Evolutionary conservation across 2,888 invertebrate genomes (phyloP).

Genomic region (Apodemia mormo): DNA sequence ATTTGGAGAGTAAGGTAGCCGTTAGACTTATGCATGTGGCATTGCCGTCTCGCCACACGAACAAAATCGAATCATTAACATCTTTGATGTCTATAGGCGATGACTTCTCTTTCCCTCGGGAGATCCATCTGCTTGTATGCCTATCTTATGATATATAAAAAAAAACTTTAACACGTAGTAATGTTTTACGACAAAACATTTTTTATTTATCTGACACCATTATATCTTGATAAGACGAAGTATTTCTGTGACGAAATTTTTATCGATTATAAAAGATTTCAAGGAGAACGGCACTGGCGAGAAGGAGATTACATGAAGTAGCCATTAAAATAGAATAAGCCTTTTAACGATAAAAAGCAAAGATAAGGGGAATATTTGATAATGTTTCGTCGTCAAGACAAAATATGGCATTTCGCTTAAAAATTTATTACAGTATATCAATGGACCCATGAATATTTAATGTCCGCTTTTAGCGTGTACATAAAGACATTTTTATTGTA

Average conservation of each 20-base stretch:
- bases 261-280: constrained; percentile 13
- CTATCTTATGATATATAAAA: too few species aligned
- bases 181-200: neutral
- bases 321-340: constrained; percentile 25
- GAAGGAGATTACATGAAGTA: constrained; percentile 13
- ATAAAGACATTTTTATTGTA: neutral
- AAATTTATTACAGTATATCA: neutral
- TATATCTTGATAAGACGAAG: constrained; percentile 15
- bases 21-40: too few species aligned
- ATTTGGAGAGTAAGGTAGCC: too few species aligned
- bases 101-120: too few species aligned
- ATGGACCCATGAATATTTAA: constrained; percentile 2
- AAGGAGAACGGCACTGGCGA: constrained; percentile 9
- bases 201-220: constrained; percentile 4
- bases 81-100: too few species aligned
- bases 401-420: neutral
- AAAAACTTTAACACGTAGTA: neutral
- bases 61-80: too few species aligned
- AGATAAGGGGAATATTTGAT: constrained; percentile 21
- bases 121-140: too few species aligned
- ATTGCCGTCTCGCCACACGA: too few species aligned
- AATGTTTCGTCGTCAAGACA: neutral
- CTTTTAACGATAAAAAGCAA: constrained; percentile 19
- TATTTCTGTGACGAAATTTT: constrained; percentile 12
- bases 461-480: neutral